Evolutionary conservation across 2,113 vertebrate genomes (phyloP), one percentile per base, ranked within the genome.

Genomic region (Tiliqua scincoides): DNA sequence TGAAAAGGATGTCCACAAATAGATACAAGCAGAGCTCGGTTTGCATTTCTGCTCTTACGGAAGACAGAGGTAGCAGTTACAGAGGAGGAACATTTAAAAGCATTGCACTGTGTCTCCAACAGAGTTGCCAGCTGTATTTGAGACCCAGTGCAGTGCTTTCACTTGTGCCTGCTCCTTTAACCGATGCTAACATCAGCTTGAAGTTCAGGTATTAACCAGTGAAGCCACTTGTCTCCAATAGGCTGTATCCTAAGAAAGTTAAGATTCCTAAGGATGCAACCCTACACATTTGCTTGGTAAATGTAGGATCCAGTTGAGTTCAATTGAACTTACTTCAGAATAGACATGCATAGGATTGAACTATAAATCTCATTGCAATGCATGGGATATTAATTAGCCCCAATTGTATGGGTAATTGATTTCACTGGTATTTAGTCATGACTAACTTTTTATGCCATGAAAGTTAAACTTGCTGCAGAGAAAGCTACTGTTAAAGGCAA

Each of bases 1-100:
- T 89, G 73, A 93, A 89, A 1, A 4, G 81, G 91, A 84, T 87
- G 18, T 54, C 0, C 1, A 90, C 89, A 93, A 86, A 15, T 32
- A 61, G 67, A 30, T 82, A 1, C 40, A 83, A 88, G 87, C 35
- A 61, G 63, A 91, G 54, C 79, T 88, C 92, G 86, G 76, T 52
- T 90, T 73, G 2, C 85, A 52, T 4, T 88, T 30, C 65, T 82
- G 17, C 91, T 91, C 90, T 89, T 91, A 68, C 40, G 71, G 61
- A 83, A 23, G 35, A 48, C 37, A 18, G 14, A 20, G 84, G 62
- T 32, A 89, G 90, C 23, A 10, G 72, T 93, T 92, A 91, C 79
- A 20, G 73, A n/a, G 40, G 52, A 3, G 54, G 74, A 17, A 76
- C 18, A 17, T 57, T 30, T 32, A n/a, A 76, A 32, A 17, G 17